These are phyloP conservation scores for Zaprionus capensis DNA, from an alignment of 1,140 invertebrate species.

Conservation along the genomic window DNA sequence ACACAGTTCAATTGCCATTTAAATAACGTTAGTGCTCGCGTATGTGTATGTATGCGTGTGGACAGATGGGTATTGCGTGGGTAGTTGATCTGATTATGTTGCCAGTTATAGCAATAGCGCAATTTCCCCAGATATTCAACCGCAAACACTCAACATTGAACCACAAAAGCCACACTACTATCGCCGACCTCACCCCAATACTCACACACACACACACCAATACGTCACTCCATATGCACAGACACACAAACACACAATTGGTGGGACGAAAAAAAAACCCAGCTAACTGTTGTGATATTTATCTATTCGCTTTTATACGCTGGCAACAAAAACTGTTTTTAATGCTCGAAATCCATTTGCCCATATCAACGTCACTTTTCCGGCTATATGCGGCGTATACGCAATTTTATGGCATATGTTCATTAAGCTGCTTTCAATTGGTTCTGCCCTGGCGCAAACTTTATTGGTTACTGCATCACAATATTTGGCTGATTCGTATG, in stretches of 20 bases:
- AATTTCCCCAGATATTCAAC: constrained; percentile 56
- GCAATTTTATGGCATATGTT: constrained; percentile 52
- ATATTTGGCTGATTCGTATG: background rate
- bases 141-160: constrained; percentile 49
- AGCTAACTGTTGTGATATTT: constrained; percentile 46
- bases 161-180: constrained; percentile 51
- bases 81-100: constrained; percentile 19
- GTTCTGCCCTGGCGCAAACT: background rate
- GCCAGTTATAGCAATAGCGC: constrained; percentile 22
- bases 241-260: constrained; percentile 3
- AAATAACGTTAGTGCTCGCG: constrained; percentile 19
- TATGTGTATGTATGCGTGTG: background rate
- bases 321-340: constrained; percentile 61
- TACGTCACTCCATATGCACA: background rate
- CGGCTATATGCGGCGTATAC: constrained; percentile 48
- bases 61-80: background rate
- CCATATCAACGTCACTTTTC: constrained; percentile 16
- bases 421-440: constrained; percentile 50
- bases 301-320: constrained; percentile 65
- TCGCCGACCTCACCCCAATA: background rate
- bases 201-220: background rate
- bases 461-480: background rate
- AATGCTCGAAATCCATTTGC: constrained; percentile 67
- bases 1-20: constrained; percentile 50
- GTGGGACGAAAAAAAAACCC: background rate